A percentile compares a stretch with the other conserved stretches of the same genome.
phyloP scores from a whole-genome alignment of 2,797 vertebrate species.

The Eutrigla gurnardus region DNA sequence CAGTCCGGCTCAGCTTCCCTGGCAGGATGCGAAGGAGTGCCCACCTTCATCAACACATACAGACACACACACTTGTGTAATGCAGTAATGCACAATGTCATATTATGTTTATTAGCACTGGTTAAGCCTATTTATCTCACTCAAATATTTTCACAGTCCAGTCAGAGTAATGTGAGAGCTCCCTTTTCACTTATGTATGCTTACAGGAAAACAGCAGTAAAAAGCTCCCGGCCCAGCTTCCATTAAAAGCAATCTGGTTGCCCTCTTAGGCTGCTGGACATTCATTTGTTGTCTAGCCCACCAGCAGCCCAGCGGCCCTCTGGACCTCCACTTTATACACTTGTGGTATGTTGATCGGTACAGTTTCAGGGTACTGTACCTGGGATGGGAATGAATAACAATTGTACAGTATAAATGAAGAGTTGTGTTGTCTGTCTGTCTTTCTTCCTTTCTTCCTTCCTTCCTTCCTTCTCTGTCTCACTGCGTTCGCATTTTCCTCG shows the following conservation, averaged over 20 bases:
- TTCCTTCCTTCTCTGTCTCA: constrained; percentile 8
- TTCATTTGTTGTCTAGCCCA: constrained; percentile 56
- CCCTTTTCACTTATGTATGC: constrained; percentile 56
- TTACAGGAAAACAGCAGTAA: constrained; percentile 75
- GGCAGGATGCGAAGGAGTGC: not conserved
- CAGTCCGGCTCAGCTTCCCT: constrained; percentile 32
- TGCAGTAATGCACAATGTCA: constrained; percentile 17
- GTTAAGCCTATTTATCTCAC: constrained; percentile 43
- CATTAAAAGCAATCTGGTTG: constrained; percentile 68
- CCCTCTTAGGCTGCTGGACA: constrained; percentile 36
- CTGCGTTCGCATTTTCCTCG: constrained; percentile 63
- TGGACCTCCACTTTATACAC: constrained; percentile 59
- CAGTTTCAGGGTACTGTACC: not conserved
- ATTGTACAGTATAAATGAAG: constrained; percentile 4
- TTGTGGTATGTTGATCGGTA: constrained; percentile 22
- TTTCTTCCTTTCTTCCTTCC: constrained; percentile 13
- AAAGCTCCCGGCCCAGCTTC: constrained; percentile 57
- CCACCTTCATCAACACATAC: not conserved
- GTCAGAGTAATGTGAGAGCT: constrained; percentile 66
- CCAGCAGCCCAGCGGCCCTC: constrained; percentile 39
- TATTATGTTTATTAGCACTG: constrained; percentile 44
- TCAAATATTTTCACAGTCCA: constrained; percentile 49
- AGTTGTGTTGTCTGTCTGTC: not conserved
- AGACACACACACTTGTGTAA: constrained; percentile 4
- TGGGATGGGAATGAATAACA: constrained; percentile 13